Evolutionary conservation across 2,113 vertebrate species (phyloP).

Genomic region (Ptilonorhynchus violaceus): DNA sequence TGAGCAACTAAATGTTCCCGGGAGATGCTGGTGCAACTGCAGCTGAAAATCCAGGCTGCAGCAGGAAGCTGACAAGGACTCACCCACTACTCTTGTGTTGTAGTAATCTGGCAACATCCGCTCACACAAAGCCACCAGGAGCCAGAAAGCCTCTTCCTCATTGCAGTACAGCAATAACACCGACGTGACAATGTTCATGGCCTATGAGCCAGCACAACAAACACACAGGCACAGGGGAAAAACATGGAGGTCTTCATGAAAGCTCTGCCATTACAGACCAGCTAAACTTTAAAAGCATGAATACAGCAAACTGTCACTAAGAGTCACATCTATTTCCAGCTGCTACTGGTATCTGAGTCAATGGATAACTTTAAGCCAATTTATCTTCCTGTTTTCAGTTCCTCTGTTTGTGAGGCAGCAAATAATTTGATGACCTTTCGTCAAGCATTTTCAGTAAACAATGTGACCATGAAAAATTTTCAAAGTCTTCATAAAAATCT

Average conservation of each 20-base stretch:
- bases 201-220: conserved; percentile 65
- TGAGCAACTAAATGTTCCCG: background rate
- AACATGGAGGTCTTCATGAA: background rate
- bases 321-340: background rate
- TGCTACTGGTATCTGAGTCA: background rate
- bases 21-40: background rate
- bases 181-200: conserved; percentile 98
- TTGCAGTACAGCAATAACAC: conserved; percentile 92
- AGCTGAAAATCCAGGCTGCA: background rate
- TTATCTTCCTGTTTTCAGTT: conserved; percentile 27
- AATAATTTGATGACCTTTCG: background rate
- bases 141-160: conserved; percentile 97
- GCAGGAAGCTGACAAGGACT: conserved; percentile 57
- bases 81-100: conserved; percentile 96
- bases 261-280: background rate
- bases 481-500: background rate
- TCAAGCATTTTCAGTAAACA: background rate
- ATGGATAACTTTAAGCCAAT: background rate
- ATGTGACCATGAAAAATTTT: background rate
- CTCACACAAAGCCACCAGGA: conserved; percentile 93
- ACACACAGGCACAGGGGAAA: background rate
- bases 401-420: background rate
- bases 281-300: background rate
- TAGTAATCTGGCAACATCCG: conserved; percentile 97
- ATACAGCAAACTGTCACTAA: background rate